These are phyloP conservation scores for Drosophila merina DNA, from an alignment of 2,888 invertebrate species.

Conservation along the genomic window DNA sequence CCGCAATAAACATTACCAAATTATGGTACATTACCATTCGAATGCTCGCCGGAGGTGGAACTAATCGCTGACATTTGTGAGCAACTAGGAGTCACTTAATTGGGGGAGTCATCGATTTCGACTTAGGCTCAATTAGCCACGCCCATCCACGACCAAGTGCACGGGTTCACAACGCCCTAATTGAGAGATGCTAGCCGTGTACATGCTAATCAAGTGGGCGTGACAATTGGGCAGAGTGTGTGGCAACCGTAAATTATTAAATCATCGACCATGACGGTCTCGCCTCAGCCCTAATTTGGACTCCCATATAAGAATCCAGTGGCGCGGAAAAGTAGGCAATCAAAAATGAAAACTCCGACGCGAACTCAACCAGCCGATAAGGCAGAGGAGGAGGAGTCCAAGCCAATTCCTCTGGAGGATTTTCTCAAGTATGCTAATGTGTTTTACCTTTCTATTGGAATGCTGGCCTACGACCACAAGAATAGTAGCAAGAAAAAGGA, in stretches of 20 bases:
- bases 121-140: conserved; percentile 59
- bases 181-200: conserved; percentile 59
- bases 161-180: conserved; percentile 61
- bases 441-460: conserved; percentile 71
- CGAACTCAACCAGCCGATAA: neutral
- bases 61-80: conserved; percentile 51
- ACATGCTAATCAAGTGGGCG: conserved; percentile 60
- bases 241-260: conserved; percentile 58
- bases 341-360: neutral
- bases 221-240: conserved; percentile 53
- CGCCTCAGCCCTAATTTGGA: neutral
- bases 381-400: neutral
- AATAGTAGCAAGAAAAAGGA: conserved; percentile 16
- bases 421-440: conserved; percentile 67
- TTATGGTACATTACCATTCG: conserved; percentile 3
- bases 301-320: conserved; percentile 24
- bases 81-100: conserved; percentile 49
- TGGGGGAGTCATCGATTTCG: conserved; percentile 66
- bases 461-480: conserved; percentile 59
- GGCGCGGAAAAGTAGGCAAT: conserved; percentile 8
- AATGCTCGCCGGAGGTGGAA: conserved; percentile 18
- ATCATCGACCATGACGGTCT: conserved; percentile 11
- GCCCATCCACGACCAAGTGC: conserved; percentile 57
- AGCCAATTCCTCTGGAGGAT: conserved; percentile 37
- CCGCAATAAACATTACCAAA: neutral